These are phyloP conservation scores for Carabus problematicus DNA, from an alignment of 2,888 invertebrate genomes.

Conservation along the genomic window DNA sequence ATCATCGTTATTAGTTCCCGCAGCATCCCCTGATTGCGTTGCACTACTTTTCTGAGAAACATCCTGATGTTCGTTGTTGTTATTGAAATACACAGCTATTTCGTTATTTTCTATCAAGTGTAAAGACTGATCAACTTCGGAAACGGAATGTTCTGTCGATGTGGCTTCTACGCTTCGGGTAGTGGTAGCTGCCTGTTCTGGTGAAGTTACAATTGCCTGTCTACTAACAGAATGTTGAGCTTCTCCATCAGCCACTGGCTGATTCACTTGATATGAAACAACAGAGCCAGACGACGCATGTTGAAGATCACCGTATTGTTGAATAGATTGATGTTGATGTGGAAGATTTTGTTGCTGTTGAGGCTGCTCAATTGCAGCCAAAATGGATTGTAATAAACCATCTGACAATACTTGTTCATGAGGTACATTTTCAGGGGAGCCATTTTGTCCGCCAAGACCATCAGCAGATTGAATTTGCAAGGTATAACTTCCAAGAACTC, in stretches of 20 bases:
- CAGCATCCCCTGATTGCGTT: slow-evolving; percentile 15
- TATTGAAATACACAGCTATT: slow-evolving; percentile 65
- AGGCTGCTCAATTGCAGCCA: slow-evolving; percentile 83
- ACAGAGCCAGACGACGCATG: slow-evolving; percentile 32
- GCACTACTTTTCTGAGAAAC: slow-evolving; percentile 23
- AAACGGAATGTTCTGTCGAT: slow-evolving; percentile 33
- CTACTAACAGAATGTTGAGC: slow-evolving; percentile 61
- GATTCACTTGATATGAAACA: slow-evolving; percentile 45
- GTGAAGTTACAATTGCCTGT: slow-evolving; percentile 58
- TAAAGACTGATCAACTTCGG: slow-evolving; percentile 51
- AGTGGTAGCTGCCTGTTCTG: slow-evolving; percentile 28
- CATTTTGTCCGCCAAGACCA: slow-evolving; percentile 58
- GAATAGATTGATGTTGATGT: slow-evolving; percentile 41
- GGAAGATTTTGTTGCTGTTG: slow-evolving; percentile 49
- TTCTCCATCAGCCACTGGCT: slow-evolving; percentile 58
- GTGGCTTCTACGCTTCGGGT: slow-evolving; percentile 43
- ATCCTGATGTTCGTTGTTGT: slow-evolving; percentile 44
- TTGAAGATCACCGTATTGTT: slow-evolving; percentile 43
- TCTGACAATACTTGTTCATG: slow-evolving; percentile 82
- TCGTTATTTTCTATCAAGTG: slow-evolving; percentile 65
- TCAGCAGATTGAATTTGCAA: slow-evolving; percentile 79
- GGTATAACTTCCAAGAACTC: slow-evolving; percentile 71
- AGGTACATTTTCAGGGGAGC: slow-evolving; percentile 64
- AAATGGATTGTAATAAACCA: slow-evolving; percentile 79
- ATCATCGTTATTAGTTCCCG: slow-evolving; percentile 22